Base-by-base conservation (phyloP, 1,140 invertebrate species). In the Gerris buenoi region DNA sequence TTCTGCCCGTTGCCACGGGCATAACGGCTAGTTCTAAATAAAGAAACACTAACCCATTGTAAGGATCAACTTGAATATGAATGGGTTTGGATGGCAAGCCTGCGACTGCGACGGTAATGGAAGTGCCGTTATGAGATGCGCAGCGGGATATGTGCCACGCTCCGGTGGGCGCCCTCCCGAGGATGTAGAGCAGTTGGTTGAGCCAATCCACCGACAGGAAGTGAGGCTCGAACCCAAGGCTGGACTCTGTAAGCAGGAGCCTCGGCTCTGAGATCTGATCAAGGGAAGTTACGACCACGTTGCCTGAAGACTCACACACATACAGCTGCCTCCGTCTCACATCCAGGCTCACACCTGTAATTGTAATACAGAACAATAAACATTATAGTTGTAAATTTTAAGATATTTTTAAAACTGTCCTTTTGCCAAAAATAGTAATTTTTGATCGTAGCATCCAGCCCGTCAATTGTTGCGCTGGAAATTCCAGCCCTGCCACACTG, bases 21-120 rank as follows among this genome's bases (percentile, higher is more conserved):
- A n/a, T n/a, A n/a, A n/a, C n/a, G n/a, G n/a, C n/a, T n/a, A n/a
- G n/a, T n/a, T n/a, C n/a, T n/a, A n/a, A 3, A 25, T 15, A n/a
- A 27, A 68, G 46, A 26, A 64, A 72, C 1, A 25, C 79, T 80
- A 78, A 93, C 78, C 93, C 93, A 76, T 95, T 96, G 69, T 90
- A 88, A 25, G 94, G 90, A 81, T 97, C 93, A 0, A 95, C 87
- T 76, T 93, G 86, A 68, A 96, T 83, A 72, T 91, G 88, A 61
- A 83, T 79, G 0, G 91, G 86, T 72, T 83, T 80, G 0, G 80
- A 81, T 25, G 81, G 75, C 26, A 93, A 81, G 0, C 85, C 84
- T 23, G 83, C 82, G 65, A 88, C 76, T 14, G 88, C 85, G 0
- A 87, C 81, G 3, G 83, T 83, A 59, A 86, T 79, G 66, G 83